Evolutionary conservation across 1,140 invertebrate genomes (phyloP).

Genomic region (Drosophila seguyi): DNA sequence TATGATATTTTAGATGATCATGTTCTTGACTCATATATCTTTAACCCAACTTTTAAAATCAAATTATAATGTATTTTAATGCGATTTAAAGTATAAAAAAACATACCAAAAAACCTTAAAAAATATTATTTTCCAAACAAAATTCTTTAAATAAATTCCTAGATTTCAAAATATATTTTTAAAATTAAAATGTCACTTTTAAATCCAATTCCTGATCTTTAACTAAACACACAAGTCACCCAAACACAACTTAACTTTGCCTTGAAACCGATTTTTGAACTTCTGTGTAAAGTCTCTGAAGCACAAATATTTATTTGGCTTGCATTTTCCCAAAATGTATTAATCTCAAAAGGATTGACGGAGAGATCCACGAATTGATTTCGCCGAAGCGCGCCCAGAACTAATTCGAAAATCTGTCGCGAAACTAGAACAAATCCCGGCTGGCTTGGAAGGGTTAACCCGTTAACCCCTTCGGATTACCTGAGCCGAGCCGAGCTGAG

Average conservation of each 20-base stretch:
- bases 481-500: slow-evolving; percentile 50
- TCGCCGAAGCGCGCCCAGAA: slow-evolving; percentile 52
- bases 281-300: neutral
- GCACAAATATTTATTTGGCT: slow-evolving; percentile 26
- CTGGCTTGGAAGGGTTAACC: slow-evolving; percentile 57
- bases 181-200: no score
- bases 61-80: no score
- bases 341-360: slow-evolving; percentile 30
- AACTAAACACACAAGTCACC: slow-evolving; percentile 22
- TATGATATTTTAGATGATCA: no score
- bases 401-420: slow-evolving; percentile 66
- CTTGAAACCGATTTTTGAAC: slow-evolving; percentile 6
- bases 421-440: slow-evolving; percentile 59
- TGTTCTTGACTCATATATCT: no score
- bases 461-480: slow-evolving; percentile 79
- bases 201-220: neutral
- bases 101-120: no score
- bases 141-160: neutral
- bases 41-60: no score
- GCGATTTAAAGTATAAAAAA: neutral
- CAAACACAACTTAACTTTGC: slow-evolving; percentile 40
- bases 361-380: slow-evolving; percentile 43
- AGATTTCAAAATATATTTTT: no score
- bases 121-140: neutral
- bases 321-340: slow-evolving; percentile 10